These are phyloP conservation scores for Myopa tessellatipennis DNA, from an alignment of 2,888 invertebrate genomes.

Conservation along the genomic window DNA sequence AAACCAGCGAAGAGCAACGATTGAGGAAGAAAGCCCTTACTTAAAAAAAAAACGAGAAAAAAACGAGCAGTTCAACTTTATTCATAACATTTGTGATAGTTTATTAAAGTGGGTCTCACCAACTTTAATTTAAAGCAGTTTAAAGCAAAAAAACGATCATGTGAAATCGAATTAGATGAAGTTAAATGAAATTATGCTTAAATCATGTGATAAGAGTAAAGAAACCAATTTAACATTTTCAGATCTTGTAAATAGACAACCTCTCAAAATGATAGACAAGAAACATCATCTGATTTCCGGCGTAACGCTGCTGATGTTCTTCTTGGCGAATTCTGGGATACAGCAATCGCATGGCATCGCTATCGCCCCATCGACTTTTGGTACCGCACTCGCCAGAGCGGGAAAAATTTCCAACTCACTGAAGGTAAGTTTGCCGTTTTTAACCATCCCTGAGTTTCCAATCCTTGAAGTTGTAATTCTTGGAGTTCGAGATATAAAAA, in stretches of 20 bases:
- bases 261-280: conserved; percentile 51
- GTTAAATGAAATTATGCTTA: background rate
- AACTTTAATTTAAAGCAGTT: too few relatives aligned
- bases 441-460: too few relatives aligned
- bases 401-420: conserved; percentile 66
- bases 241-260: conserved; percentile 12
- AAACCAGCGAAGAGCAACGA: too few relatives aligned
- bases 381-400: conserved; percentile 67
- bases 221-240: conserved; percentile 11
- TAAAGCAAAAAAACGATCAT: too few relatives aligned
- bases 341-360: conserved; percentile 58
- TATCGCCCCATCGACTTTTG: conserved; percentile 68
- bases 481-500: too few relatives aligned
- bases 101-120: too few relatives aligned
- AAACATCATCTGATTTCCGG: conserved; percentile 47
- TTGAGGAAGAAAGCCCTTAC: too few relatives aligned
- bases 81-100: too few relatives aligned
- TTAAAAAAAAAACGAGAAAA: too few relatives aligned
- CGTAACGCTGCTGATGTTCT: conserved; percentile 42
- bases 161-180: too few relatives aligned
- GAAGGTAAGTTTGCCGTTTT: conserved; percentile 60
- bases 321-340: conserved; percentile 27
- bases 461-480: too few relatives aligned
- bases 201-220: background rate
- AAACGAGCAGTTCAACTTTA: too few relatives aligned